Percentiles rank a stretch among this genome's conserved stretches.
phyloP scores from a whole-genome alignment of 2,888 invertebrate genomes.

The Chrysomela aeneicollis region DNA sequence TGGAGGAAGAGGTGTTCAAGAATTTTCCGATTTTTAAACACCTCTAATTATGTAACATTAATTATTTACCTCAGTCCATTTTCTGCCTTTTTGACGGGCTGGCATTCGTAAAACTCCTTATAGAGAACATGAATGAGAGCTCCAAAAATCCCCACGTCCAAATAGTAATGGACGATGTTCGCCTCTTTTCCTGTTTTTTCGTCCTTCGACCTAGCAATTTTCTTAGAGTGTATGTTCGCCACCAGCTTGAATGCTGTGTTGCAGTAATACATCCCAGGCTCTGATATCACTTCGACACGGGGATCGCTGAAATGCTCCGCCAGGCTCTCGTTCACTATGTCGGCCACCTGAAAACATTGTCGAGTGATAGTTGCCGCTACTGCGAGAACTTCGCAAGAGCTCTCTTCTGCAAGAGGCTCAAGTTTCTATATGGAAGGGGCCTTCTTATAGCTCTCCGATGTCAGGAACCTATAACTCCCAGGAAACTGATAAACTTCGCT shows the following conservation, averaged over 20 bases:
- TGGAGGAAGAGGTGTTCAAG: no score
- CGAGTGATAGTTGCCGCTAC: no score
- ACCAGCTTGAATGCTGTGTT: constrained; percentile 68
- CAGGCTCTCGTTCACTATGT: constrained; percentile 64
- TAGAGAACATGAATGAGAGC: constrained; percentile 7
- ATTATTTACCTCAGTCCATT: constrained; percentile 17
- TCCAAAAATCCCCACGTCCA: constrained; percentile 21
- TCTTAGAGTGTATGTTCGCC: constrained; percentile 63
- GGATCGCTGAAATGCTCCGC: constrained; percentile 64
- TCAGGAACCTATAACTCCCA: no score
- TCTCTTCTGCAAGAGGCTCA: no score
- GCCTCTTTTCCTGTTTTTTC: constrained; percentile 2
- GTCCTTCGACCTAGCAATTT: constrained; percentile 35
- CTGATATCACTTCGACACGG: constrained; percentile 63
- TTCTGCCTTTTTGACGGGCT: constrained; percentile 42
- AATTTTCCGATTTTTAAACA: no score
- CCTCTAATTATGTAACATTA: neutral
- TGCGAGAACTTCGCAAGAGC: no score
- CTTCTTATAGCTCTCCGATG: no score
- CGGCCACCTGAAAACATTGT: constrained; percentile 54
- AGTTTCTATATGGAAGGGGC: no score
- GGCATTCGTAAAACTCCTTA: constrained; percentile 22
- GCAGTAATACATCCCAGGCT: constrained; percentile 72
- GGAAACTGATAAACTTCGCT: no score
- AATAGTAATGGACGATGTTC: constrained; percentile 24